Evolutionary conservation across 2,888 invertebrate genomes (phyloP).

Genomic region (Andricus quercusramuli): DNA sequence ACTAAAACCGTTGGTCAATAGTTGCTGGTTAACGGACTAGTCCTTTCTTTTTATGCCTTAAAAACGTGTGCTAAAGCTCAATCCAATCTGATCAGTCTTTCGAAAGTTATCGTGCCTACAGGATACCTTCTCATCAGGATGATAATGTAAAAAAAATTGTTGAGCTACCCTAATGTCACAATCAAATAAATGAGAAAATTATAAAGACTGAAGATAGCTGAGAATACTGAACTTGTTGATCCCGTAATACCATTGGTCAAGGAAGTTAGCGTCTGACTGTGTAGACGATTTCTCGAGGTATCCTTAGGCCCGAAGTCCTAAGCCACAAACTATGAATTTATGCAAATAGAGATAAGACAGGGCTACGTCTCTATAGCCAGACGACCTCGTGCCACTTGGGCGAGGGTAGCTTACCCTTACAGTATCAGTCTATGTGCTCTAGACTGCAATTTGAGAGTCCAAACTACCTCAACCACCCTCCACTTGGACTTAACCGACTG

Average conservation of each 20-base stretch:
- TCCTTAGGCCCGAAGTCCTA: constrained; percentile 68
- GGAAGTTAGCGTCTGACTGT: constrained; percentile 12
- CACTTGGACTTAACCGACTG: constrained; percentile 67
- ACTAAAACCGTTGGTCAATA: no score
- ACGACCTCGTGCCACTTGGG: constrained; percentile 49
- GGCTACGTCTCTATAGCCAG: constrained; percentile 51
- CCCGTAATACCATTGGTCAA: constrained; percentile 26
- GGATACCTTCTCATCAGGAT: no score
- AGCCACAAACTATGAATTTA: constrained; percentile 77
- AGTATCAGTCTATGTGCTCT: constrained; percentile 54
- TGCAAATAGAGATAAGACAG: constrained; percentile 77
- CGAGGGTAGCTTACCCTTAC: constrained; percentile 57
- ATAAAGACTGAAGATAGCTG: background rate
- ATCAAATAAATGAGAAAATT: background rate
- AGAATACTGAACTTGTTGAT: background rate
- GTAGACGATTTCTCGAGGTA: constrained; percentile 57
- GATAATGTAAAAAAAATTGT: no score
- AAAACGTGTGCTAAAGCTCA: no score
- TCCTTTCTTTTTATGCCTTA: no score
- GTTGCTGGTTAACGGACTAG: no score
- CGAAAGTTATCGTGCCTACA: no score
- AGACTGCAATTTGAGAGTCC: constrained; percentile 56
- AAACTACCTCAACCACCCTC: constrained; percentile 61
- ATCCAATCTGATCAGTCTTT: no score
- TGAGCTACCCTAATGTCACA: no score